These are phyloP conservation scores for Acanthurus leucopareius DNA, from an alignment of 2,797 vertebrate genomes.

Conservation along the genomic window DNA sequence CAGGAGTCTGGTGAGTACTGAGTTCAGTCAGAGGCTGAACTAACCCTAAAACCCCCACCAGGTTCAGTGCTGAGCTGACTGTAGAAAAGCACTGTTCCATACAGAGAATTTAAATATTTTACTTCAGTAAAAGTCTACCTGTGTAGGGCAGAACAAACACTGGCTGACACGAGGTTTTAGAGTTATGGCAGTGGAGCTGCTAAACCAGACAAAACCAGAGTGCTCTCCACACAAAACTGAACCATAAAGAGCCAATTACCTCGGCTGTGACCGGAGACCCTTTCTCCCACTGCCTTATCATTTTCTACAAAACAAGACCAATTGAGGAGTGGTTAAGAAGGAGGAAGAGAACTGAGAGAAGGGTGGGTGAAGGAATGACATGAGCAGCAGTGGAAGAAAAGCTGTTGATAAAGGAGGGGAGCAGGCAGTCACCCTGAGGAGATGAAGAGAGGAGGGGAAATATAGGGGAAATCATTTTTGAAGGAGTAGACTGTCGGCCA, in stretches of 20 bases:
- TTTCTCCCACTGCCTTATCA: constrained; percentile 56
- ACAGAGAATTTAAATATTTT: constrained; percentile 29
- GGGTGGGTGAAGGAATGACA: constrained; percentile 62
- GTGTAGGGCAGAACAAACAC: constrained; percentile 32
- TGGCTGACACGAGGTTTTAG: constrained; percentile 5
- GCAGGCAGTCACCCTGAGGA: constrained; percentile 62
- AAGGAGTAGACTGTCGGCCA: constrained; percentile 70
- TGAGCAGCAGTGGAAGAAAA: constrained; percentile 52
- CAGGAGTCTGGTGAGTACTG: no score
- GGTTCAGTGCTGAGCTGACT: neutral
- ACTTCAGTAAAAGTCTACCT: constrained; percentile 24
- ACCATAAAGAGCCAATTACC: constrained; percentile 72
- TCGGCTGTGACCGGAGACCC: constrained; percentile 62
- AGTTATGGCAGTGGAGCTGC: constrained; percentile 36
- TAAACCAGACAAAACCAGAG: constrained; percentile 50
- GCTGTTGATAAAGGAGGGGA: constrained; percentile 66
- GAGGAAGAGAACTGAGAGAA: constrained; percentile 47
- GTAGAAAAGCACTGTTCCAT: constrained; percentile 4
- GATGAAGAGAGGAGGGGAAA: constrained; percentile 57
- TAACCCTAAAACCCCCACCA: no score
- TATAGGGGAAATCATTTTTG: constrained; percentile 72
- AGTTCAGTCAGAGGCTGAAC: no score
- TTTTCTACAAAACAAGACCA: constrained; percentile 65
- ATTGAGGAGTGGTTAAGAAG: constrained; percentile 59
- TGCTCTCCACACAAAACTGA: constrained; percentile 47